Evolutionary conservation across 2,888 invertebrate genomes (phyloP).

Genomic region (Drosophila colorata): DNA sequence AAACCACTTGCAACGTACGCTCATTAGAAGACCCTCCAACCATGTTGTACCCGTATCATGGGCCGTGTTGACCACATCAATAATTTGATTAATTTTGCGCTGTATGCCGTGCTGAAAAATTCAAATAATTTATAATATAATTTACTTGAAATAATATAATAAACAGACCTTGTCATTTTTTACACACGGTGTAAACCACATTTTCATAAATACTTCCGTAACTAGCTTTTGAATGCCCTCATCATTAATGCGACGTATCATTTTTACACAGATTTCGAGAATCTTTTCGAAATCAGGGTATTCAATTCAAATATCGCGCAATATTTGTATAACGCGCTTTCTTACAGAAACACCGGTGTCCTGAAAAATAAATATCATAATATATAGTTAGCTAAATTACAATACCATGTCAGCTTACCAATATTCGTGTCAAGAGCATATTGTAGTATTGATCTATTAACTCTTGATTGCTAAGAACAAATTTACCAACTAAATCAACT

Average conservation of each 20-base stretch:
- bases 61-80: constrained; percentile 96
- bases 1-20: constrained; percentile 87
- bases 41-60: constrained; percentile 96
- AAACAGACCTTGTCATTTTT: constrained; percentile 86
- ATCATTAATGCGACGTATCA: constrained; percentile 98
- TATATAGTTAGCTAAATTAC: background rate
- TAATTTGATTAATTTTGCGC: constrained; percentile 97
- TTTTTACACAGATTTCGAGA: constrained; percentile 99
- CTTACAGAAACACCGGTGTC: constrained; percentile 99
- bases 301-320: constrained; percentile 99
- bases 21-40: constrained; percentile 97
- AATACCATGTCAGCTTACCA: constrained; percentile 84
- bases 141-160: background rate
- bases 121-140: background rate
- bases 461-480: constrained; percentile 97
- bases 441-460: constrained; percentile 99
- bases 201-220: constrained; percentile 99
- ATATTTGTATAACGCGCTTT: constrained; percentile 99
- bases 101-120: constrained; percentile 82
- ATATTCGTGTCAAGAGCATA: constrained; percentile 96
- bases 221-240: constrained; percentile 98
- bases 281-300: constrained; percentile 98
- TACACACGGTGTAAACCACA: constrained; percentile 99
- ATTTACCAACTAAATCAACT: constrained; percentile 99
- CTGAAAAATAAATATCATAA: constrained; percentile 53